Percentiles rank a stretch among this genome's conserved stretches.
Conservation (phyloP, 2,888 invertebrate genomes). For the Drosophila kuntzei region DNA sequence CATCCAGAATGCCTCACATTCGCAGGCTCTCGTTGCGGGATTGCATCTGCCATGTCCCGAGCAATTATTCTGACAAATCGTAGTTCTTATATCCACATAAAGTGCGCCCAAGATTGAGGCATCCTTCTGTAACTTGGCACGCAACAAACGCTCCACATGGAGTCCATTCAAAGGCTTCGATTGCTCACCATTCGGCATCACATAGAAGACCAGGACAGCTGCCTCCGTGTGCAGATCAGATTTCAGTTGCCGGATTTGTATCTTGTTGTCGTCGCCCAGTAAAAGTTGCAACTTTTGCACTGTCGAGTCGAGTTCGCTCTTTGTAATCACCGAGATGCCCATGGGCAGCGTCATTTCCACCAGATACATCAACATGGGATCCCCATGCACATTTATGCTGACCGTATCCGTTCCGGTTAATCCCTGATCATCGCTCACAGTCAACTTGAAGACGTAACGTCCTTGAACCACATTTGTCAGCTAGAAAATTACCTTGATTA, state of each 20-base stretch:
- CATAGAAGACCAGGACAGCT: conserved; percentile 90
- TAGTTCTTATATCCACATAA: conserved; percentile 92
- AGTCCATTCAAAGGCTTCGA: conserved; percentile 87
- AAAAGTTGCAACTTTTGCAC: conserved; percentile 90
- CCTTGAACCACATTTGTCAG: conserved; percentile 94
- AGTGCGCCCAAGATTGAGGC: conserved; percentile 89
- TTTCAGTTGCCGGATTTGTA: conserved; percentile 87
- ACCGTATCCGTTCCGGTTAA: conserved; percentile 92
- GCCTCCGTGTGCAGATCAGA: conserved; percentile 88
- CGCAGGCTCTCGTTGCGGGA: conserved; percentile 92
- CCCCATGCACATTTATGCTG: conserved; percentile 92
- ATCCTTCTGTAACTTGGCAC: conserved; percentile 90
- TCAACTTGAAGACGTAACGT: conserved; percentile 94
- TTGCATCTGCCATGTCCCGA: conserved; percentile 96
- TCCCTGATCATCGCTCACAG: conserved; percentile 96
- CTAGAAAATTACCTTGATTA: conserved; percentile 83
- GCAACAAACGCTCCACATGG: conserved; percentile 89
- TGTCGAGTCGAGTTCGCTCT: conserved; percentile 89
- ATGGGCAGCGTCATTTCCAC: conserved; percentile 93
- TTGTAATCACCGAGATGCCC: conserved; percentile 89
- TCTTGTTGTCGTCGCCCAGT: conserved; percentile 90
- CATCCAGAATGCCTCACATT: conserved; percentile 99
- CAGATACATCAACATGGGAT: conserved; percentile 90
- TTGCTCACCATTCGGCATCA: conserved; percentile 85
- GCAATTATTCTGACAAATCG: conserved; percentile 96